Conservation (phyloP, 2,797 vertebrate genomes). For the Fistularia commersonii region DNA sequence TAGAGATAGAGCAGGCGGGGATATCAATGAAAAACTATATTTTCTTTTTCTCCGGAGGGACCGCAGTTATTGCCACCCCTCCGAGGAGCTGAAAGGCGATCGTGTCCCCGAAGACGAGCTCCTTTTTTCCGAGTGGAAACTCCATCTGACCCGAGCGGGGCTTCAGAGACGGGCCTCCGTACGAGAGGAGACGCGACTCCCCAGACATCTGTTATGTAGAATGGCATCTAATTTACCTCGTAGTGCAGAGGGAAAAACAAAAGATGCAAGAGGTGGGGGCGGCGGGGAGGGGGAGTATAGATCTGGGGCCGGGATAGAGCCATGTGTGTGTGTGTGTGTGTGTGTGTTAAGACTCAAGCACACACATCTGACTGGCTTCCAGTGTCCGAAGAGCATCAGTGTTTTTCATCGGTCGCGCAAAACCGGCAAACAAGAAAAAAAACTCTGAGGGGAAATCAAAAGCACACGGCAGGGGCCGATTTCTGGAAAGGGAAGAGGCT, state of each 20-base stretch:
- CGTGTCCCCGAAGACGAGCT: conserved; percentile 37
- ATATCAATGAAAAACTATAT: too few species aligned
- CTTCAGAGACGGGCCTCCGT: conserved; percentile 28
- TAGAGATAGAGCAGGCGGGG: too few species aligned
- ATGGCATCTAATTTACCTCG: conserved; percentile 54
- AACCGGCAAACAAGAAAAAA: too few species aligned
- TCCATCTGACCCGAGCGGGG: conserved; percentile 48
- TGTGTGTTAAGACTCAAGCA: too few species aligned
- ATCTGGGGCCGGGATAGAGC: conserved; percentile 1
- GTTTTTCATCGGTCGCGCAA: too few species aligned
- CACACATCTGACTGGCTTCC: too few species aligned
- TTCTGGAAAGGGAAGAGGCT: too few species aligned
- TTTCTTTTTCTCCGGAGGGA: conserved; percentile 10
- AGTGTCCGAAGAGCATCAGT: too few species aligned
- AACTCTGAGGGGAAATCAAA: too few species aligned
- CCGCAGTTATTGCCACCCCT: neutral
- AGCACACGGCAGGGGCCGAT: too few species aligned
- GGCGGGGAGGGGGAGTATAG: conserved; percentile 5
- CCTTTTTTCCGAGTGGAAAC: conserved; percentile 39
- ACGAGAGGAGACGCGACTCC: conserved; percentile 46
- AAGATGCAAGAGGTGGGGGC: conserved; percentile 4
- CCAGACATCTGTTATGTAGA: conserved; percentile 64
- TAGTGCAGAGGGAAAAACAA: conserved; percentile 42
- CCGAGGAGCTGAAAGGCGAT: conserved; percentile 49
- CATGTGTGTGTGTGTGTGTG: too few species aligned